Evolutionary conservation across 1,140 invertebrate genomes (phyloP), one percentile per base, ranked within the genome.

Genomic region (Panulirus ornatus): DNA sequence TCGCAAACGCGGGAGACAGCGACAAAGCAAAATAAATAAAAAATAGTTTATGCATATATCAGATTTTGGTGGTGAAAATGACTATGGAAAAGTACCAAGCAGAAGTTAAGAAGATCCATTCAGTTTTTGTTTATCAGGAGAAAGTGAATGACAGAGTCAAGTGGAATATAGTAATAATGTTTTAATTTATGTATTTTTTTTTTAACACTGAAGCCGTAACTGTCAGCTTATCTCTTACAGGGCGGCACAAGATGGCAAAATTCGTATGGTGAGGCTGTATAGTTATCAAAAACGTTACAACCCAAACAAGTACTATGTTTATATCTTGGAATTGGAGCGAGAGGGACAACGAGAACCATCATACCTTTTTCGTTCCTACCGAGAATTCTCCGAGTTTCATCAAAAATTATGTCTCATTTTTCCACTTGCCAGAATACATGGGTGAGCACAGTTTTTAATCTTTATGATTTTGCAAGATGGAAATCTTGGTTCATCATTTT

Each of bases 271-370:
- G 1, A 96, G 97, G 94, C 97, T 99, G 14, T 95, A 97, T 75
- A 96, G 96, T 78, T 99, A 96, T 94, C 97, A 99, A 94, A 99
- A 99, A 94, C 96, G 98, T 91, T 99, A 99, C 93, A 97, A 98
- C 94, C 98, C 98, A 36, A 98, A 99, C 93, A 99, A 99, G 94
- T 98, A 99, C 95, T 99, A 99, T 94, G 98, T 99, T 93, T 99
- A 99, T 94, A 97, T 98, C 92, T 94, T 99, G 70, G 95, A 96
- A 92, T 97, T 99, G 70, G 96, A 96, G 92, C 95, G 99, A 84
- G 97, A 97, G 92, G 96, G 96, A 84, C 96, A 98, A 93, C 95
- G 95, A 11, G 97, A 98, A 93, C 96, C 97, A 0, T 96, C 96
- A 79, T 96, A 97, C 93, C 94, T 99, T 44, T 98, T 98, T 93